Percentiles rank a stretch among this genome's conserved stretches.
These are phyloP conservation scores for Epicampocera succincta DNA, from an alignment of 2,888 invertebrate genomes.

Conservation along the genomic window DNA sequence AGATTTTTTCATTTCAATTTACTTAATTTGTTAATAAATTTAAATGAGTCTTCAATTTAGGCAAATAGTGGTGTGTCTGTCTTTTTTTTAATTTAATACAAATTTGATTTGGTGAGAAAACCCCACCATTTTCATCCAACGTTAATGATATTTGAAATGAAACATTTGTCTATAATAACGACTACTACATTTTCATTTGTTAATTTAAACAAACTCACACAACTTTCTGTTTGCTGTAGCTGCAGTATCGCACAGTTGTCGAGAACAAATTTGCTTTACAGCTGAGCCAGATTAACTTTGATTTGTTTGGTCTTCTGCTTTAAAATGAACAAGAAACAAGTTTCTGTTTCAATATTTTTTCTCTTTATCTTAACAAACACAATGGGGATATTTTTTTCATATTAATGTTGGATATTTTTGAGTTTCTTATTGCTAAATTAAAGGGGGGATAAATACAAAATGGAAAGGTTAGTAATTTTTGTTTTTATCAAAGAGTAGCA, in stretches of 20 bases:
- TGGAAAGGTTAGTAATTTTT: not conserved
- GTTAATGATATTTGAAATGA: not conserved
- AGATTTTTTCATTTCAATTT: too few relatives aligned
- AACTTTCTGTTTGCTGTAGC: conserved; percentile 14
- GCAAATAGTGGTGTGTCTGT: too few relatives aligned
- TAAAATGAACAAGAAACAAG: conserved; percentile 1
- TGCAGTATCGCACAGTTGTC: conserved; percentile 19
- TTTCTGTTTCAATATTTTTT: conserved; percentile 18
- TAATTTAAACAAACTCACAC: conserved; percentile 19
- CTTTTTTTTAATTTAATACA: not conserved
- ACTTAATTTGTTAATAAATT: too few relatives aligned
- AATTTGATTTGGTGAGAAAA: not conserved
- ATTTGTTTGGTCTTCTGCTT: conserved; percentile 42
- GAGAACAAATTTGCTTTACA: conserved; percentile 39
- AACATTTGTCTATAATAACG: conserved; percentile 35
- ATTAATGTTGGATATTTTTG: not conserved
- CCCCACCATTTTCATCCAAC: not conserved
- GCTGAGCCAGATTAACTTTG: conserved; percentile 67
- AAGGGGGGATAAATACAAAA: not conserved
- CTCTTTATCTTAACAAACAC: conserved; percentile 1
- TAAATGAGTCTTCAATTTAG: too few relatives aligned
- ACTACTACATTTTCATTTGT: conserved; percentile 8
- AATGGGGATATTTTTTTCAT: conserved; percentile 2
- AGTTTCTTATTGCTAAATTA: conserved; percentile 3
- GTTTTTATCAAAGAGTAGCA: too few relatives aligned